Evolutionary conservation across 2,888 invertebrate genomes (phyloP).

Genomic region (Drosophila cognata): DNA sequence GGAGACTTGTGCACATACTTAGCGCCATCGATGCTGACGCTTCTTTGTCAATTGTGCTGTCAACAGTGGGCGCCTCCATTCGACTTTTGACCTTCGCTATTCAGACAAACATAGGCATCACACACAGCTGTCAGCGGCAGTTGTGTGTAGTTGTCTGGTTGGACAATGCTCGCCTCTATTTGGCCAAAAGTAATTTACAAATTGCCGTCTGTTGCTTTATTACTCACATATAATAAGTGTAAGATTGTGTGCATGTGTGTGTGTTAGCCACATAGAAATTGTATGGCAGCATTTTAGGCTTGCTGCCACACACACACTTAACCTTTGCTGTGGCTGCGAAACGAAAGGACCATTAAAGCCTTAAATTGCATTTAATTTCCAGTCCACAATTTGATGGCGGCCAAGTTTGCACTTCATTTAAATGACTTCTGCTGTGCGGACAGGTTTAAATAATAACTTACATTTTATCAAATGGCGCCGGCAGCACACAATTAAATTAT

Average conservation of each 20-base stretch:
- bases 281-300: slow-evolving; percentile 32
- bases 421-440: slow-evolving; percentile 45
- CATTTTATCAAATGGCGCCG: slow-evolving; percentile 59
- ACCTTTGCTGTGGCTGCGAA: slow-evolving; percentile 1
- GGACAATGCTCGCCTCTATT: slow-evolving; percentile 48
- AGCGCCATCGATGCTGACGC: slow-evolving; percentile 43
- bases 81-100: slow-evolving; percentile 49
- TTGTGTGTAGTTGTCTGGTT: slow-evolving; percentile 40
- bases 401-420: slow-evolving; percentile 66
- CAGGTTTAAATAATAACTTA: slow-evolving; percentile 16
- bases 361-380: slow-evolving; percentile 58
- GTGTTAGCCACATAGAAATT: slow-evolving; percentile 33
- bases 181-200: slow-evolving; percentile 60
- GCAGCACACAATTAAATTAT: slow-evolving; percentile 71
- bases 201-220: slow-evolving; percentile 47
- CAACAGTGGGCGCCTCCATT: slow-evolving; percentile 46
- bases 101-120: slow-evolving; percentile 17
- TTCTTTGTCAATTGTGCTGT: slow-evolving; percentile 48
- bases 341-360: slow-evolving; percentile 46
- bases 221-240: slow-evolving; percentile 32
- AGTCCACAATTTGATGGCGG: slow-evolving; percentile 19
- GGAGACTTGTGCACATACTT: slow-evolving; percentile 20
- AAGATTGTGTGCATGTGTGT: neutral
- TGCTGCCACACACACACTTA: neutral
- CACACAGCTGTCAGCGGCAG: slow-evolving; percentile 54